Evolutionary conservation across 2,888 invertebrate genomes (phyloP), one percentile per base, ranked within the genome.

Genomic region (Pelosia muscerda): DNA sequence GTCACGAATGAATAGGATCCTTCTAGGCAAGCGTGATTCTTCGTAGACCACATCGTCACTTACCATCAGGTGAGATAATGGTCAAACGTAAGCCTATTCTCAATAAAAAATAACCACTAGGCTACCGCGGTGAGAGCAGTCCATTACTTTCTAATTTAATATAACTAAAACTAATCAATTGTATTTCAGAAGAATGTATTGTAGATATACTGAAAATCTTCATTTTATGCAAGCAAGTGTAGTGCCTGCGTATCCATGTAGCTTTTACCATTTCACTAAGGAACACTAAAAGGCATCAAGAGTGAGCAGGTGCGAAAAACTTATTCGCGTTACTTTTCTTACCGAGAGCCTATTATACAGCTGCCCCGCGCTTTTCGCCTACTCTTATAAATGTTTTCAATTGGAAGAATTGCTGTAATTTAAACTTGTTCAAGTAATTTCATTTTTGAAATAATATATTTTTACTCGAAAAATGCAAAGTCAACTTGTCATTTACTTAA

Each of bases 271-370:
- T 81, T 80, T 65, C 65, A 76, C 70, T 68, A 66, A 73, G 74
- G 69, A 81, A 78, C 78, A 77, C 76, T 77, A 76, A 81, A 75
- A 71, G 77, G 78, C 83, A 84, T 86, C 85, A 86, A 79, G 75
- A 83, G 86, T 77, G 82, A 86, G 87, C 91, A 91, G 91, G 90
- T 91, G 91, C 79, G 78, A 82, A 77, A 83, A 87, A 87, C 86
- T 89, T 88, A 82, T 84, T 86, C 83, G 73, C 83, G 85, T 90
- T 88, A 88, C 88, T 86, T 85, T 84, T 80, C 78, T 79, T 76
- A 81, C 80, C 71, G 72, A 84, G 72, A 78, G 84, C 84, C 87
- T 84, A 84, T 83, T 84, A 86, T 81, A 81, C 88, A 89, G 85
- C 86, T 89, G 89, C 75, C 81, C 75, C 78, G 79, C 80, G 79